A percentile compares a stretch with the other conserved stretches of the same genome.
phyloP scores from a whole-genome alignment of 2,888 invertebrate genomes.

The Netelia virgata region DNA sequence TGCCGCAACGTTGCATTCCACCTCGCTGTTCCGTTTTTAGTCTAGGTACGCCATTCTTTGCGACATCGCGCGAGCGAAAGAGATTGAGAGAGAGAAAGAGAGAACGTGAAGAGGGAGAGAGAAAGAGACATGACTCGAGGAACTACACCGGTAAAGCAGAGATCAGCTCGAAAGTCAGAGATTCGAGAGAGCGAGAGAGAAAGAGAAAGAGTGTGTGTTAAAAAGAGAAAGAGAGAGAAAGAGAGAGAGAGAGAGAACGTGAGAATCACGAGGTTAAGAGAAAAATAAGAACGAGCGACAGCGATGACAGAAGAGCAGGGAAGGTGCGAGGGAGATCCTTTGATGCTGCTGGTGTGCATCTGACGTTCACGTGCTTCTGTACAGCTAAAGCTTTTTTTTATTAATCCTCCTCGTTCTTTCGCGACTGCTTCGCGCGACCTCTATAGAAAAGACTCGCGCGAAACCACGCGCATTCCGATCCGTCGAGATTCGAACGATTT shows the following conservation, averaged over 20 bases:
- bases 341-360: slow-evolving; percentile 37
- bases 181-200: slow-evolving; percentile 6
- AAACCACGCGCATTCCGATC: slow-evolving; percentile 40
- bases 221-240: slow-evolving; percentile 21
- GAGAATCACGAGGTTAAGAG: slow-evolving; percentile 31
- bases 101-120: not conserved
- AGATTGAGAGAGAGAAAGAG: not conserved
- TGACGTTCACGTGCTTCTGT: slow-evolving; percentile 51
- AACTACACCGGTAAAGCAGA: slow-evolving; percentile 5
- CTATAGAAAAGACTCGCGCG: slow-evolving; percentile 2
- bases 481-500: slow-evolving; percentile 53
- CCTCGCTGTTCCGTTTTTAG: slow-evolving; percentile 83
- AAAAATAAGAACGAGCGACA: slow-evolving; percentile 4
- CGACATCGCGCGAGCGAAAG: slow-evolving; percentile 72
- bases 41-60: slow-evolving; percentile 82
- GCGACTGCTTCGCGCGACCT: not conserved
- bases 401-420: slow-evolving; percentile 3
- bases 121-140: not conserved
- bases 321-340: not conserved
- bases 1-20: slow-evolving; percentile 81
- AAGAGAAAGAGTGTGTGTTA: slow-evolving; percentile 3
- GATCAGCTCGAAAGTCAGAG: slow-evolving; percentile 3
- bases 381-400: slow-evolving; percentile 23
- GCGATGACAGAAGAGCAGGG: slow-evolving; percentile 20
- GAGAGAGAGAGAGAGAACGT: slow-evolving; percentile 4